These are phyloP conservation scores for Teleopsis dalmanni DNA, from an alignment of 1,140 invertebrate genomes.

Conservation along the genomic window DNA sequence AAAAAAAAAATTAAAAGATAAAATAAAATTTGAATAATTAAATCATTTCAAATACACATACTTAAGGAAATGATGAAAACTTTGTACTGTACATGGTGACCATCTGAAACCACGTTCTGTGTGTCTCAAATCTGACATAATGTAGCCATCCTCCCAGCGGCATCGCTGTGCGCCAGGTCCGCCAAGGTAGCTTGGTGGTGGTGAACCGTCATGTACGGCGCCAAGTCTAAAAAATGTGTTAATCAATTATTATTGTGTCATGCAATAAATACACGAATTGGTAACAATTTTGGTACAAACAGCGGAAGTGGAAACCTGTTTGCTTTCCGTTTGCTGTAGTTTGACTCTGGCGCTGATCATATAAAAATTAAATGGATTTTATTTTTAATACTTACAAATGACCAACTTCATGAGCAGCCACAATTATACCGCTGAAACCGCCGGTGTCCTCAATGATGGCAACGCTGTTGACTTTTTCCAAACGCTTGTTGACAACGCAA, in stretches of 20 bases:
- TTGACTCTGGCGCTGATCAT: not conserved
- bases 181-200: slow-evolving; percentile 86
- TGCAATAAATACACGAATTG: too few species aligned
- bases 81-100: slow-evolving; percentile 88
- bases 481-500: slow-evolving; percentile 88
- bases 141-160: slow-evolving; percentile 92
- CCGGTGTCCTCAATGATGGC: slow-evolving; percentile 95
- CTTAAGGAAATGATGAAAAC: slow-evolving; percentile 94
- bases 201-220: slow-evolving; percentile 90
- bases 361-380: not conserved
- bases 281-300: too few species aligned
- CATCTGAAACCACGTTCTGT: slow-evolving; percentile 91
- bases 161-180: slow-evolving; percentile 93
- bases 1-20: not conserved
- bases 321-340: not conserved
- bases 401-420: slow-evolving; percentile 92
- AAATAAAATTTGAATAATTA: not conserved
- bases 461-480: slow-evolving; percentile 93
- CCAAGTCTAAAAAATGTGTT: slow-evolving; percentile 67
- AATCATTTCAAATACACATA: slow-evolving; percentile 47
- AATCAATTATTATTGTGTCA: too few species aligned
- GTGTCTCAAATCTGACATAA: slow-evolving; percentile 90
- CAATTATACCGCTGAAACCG: slow-evolving; percentile 92
- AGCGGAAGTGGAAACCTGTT: slow-evolving; percentile 6
- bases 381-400: slow-evolving; percentile 73